phyloP scores from a whole-genome alignment of 2,113 vertebrate species.

The Epinephelus cyanopodus region DNA sequence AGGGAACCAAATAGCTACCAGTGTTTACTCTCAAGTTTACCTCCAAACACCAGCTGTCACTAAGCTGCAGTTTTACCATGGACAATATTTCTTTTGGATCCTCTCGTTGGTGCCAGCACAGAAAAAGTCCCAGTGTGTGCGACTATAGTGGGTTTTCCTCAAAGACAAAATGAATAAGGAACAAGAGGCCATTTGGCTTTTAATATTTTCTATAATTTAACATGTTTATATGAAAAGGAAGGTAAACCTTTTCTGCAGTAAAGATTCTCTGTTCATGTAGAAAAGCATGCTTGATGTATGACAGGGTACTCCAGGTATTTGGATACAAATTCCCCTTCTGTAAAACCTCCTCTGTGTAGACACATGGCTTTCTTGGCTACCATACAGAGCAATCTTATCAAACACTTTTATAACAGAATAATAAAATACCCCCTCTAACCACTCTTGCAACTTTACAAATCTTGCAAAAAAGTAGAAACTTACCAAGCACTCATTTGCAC shows the following conservation, averaged over 20 bases:
- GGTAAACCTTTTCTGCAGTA: conserved; percentile 1
- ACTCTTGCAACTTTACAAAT: conserved; percentile 7
- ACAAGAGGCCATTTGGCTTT: background rate
- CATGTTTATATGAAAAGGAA: background rate
- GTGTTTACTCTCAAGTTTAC: conserved; percentile 7
- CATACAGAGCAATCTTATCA: conserved; percentile 11
- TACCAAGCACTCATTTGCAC: conserved; percentile 60
- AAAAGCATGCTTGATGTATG: background rate
- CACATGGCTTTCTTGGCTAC: background rate
- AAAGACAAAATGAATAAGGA: background rate
- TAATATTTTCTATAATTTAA: background rate
- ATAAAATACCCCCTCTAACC: background rate
- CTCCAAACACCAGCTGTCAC: background rate
- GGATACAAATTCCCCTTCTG: conserved; percentile 17
- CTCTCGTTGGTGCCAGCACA: background rate
- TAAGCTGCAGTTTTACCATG: background rate
- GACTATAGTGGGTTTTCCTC: background rate
- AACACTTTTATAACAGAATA: background rate
- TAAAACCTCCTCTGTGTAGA: conserved; percentile 1
- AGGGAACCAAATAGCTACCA: background rate
- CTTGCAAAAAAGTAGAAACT: conserved; percentile 54
- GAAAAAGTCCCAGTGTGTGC: background rate
- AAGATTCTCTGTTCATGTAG: background rate
- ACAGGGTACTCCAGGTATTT: conserved; percentile 5
- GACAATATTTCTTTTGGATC: background rate